Base-by-base conservation (phyloP, 2,113 vertebrate species). In the Physeter macrocephalus region DNA sequence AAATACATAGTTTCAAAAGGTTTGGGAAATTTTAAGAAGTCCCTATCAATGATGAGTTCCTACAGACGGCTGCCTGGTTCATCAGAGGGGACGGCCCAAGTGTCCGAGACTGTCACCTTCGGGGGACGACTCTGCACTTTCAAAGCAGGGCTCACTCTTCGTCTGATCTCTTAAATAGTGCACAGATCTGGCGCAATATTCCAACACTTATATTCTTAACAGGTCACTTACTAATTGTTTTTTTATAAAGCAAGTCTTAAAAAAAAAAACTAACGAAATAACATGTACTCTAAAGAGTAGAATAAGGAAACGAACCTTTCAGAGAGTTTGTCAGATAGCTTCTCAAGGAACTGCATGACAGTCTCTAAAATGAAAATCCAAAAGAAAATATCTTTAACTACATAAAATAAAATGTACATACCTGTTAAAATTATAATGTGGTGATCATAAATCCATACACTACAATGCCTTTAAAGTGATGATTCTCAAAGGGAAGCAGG, bases 341-440 rank as follows among this genome's bases (percentile, higher is more conserved):
- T 98, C 98, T 99, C 99, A 75, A 99, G 99, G 98, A 99, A 99
- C 67, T 98, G 98, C 98, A 99, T 99, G 96, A 99, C 99, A 2
- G 98, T 99, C 97, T 99, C 99, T 99, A 98, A 92, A 98, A 98
- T 93, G 7, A 80, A 85, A 98, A 92, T 85, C 27, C 88, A 15
- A 87, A 62, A 67, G 34, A 57, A 72, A 94, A 57, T 39, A 14
- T 21, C 69, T 46, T 91, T 36, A 96, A 84, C 71, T 71, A 91
- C 12, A 64, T 27, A 81, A 97, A 95, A 41, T 64, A 39, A 54
- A 17, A 94, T n/a, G 85, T 87, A 57, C 12, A 64, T 0, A 41
- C 5, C 21, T 91, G 31, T 59, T 69, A 82, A 88, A 88, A 82
- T 25, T 78, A 71, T 10, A 90, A 64, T 1, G 1, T n/a, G 31